A percentile compares a stretch with the other conserved stretches of the same genome.
phyloP scores from a whole-genome alignment of 2,113 vertebrate species.

The Tympanuchus pallidicinctus region DNA sequence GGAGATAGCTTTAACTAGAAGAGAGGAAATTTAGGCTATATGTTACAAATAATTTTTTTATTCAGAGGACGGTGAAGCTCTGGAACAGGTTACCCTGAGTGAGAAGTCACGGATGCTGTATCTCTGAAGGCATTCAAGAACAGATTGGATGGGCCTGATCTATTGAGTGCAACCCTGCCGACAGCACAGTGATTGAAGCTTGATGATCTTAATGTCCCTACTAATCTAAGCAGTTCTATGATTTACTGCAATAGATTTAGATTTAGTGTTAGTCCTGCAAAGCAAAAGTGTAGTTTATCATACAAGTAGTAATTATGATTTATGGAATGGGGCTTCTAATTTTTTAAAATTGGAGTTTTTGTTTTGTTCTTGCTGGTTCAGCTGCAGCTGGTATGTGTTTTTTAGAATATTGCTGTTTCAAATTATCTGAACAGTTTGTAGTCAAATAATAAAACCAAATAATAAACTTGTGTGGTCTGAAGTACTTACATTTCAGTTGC shows the following conservation, averaged over 20 bases:
- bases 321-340: background rate
- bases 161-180: no score
- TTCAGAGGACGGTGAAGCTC: no score
- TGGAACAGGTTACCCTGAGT: no score
- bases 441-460: background rate
- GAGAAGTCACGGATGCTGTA: no score
- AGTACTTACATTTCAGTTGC: background rate
- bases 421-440: background rate
- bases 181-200: no score
- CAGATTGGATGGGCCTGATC: no score
- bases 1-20: no score
- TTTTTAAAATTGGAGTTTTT: background rate
- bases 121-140: no score
- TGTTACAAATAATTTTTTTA: no score
- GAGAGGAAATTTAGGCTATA: no score
- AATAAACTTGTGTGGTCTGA: background rate
- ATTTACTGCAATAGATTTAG: background rate
- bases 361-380: background rate
- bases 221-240: no score
- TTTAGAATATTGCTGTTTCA: background rate
- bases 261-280: background rate
- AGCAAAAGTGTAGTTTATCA: background rate
- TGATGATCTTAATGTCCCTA: no score
- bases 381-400: background rate
- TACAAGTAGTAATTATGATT: background rate